Evolutionary conservation across 2,888 invertebrate species (phyloP), one percentile per base, ranked within the genome.

Genomic region (Gandaritis pyraliata): DNA sequence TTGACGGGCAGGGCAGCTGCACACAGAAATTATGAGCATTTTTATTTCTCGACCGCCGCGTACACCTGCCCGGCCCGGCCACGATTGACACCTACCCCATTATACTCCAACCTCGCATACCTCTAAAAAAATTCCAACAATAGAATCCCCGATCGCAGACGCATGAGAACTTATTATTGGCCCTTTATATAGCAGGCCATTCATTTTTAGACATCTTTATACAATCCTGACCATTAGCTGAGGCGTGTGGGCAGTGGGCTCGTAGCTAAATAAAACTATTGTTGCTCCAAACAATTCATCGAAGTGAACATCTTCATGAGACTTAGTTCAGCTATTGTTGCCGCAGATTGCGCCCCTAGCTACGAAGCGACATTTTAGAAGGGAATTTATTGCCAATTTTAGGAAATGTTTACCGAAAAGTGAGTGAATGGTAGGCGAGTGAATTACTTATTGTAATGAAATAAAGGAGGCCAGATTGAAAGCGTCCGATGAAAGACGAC

Each of bases 221-320:
- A 92, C 87, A 90, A 89, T 86, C 82, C 87, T 83, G 77, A 78
- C 91, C 88, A 92, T 92, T 92, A 91, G 85, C 81, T 78, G 76
- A 86, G 90, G 89, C 90, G 91, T 90, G 91, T 91, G 91, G 92
- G 91, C 87, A 90, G 90, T 85, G 87, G 90, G 90, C 89, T 85
- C 77, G 82, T 67, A 86, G 82, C 88, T 89, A 90, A 90, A 92
- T 90, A 92, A 90, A 90, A 89, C 90, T 88, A 91, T 92, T 92
- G 91, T 91, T 87, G 76, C 78, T 72, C 77, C 79, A 80, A 88
- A 91, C 90, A 90, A 90, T 88, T 87, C 81, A 73, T 81, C 86
- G 80, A 88, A 91, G 88, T 87, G 91, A 91, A 90, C 90, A 90
- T 90, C 91, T 91, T 90, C 86, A 90, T 91, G 68, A 68, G 68